Evolutionary conservation across 2,113 vertebrate species (phyloP), one percentile per base, ranked within the genome.

Genomic region (Gobiocypris rarus): DNA sequence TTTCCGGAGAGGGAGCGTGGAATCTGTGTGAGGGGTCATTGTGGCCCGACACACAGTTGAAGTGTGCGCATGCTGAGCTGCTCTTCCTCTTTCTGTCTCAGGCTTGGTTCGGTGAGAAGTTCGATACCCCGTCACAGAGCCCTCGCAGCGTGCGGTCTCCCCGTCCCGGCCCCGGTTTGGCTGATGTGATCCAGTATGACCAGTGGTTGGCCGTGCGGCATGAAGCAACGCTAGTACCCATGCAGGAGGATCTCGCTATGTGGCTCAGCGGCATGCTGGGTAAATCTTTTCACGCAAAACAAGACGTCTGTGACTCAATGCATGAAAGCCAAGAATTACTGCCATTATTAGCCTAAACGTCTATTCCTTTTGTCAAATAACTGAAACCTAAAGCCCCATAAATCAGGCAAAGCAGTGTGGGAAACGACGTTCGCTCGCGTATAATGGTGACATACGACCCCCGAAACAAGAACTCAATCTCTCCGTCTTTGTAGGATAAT

Each of bases 231-330:
- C 88, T 99, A 89, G 88, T 98, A 86, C 98, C 98, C 54, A 99
- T 99, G 98, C 97, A 97, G 82, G 98, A 99, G 87, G 98, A 99
- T 54, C 93, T 99, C 78, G 95, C 97, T 0, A 97, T 99, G 83
- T 99, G 98, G 98, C 92, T 99, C 11, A 96, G 92, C 13, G 93
- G 96, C 78, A 94, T 99, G 92, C 90, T 99, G 84, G 97, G 97
- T 98, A 93, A 94, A 84, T 48, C 19, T 58, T 50, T 22, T 76
- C 17, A 24, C 0, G 9, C 9, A 28, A 75, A 28, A 65, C 15
- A 48, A 61, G 28, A 24, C 1, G 2, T 28, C 43, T 17, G 5
- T 78, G 76, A 78, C 13, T 61, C 13, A 26, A 14, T 41, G 38
- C n/a, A 2, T 52, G 43, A 48, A 80, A 48, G 59, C 1, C 2